phyloP scores from a whole-genome alignment of 1,140 invertebrate genomes.

The Macrobrachium nipponense region DNA sequence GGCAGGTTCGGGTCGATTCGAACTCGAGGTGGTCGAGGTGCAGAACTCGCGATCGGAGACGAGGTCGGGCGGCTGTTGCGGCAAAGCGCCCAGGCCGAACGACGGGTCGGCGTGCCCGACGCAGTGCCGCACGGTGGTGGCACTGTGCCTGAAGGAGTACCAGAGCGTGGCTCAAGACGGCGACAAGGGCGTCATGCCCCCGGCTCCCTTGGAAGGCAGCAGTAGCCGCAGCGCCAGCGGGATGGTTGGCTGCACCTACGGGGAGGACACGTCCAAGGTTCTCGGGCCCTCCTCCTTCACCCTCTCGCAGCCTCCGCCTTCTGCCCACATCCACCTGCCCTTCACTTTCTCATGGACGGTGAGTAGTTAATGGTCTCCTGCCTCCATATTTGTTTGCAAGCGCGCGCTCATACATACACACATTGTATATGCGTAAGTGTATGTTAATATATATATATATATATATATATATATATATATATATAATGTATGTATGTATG shows the following conservation, averaged over 20 bases:
- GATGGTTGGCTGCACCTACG: slow-evolving; percentile 88
- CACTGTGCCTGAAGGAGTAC: slow-evolving; percentile 91
- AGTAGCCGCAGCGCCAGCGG: slow-evolving; percentile 68
- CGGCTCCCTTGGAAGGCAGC: neutral
- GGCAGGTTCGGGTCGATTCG: slow-evolving; percentile 86
- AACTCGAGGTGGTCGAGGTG: slow-evolving; percentile 90
- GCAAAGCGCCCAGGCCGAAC: slow-evolving; percentile 66
- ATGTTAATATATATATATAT: too few relatives aligned
- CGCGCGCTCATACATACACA: neutral
- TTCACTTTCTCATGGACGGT: slow-evolving; percentile 93
- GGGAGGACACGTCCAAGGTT: slow-evolving; percentile 85
- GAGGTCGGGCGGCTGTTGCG: slow-evolving; percentile 84
- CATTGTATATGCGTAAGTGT: neutral
- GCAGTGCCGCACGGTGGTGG: slow-evolving; percentile 85
- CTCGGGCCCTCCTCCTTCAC: slow-evolving; percentile 90
- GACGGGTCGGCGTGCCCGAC: slow-evolving; percentile 71
- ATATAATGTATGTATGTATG: neutral
- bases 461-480: slow-evolving; percentile 1
- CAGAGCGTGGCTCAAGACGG: slow-evolving; percentile 79
- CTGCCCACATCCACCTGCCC: slow-evolving; percentile 80
- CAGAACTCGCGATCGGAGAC: slow-evolving; percentile 86
- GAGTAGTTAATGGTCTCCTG: slow-evolving; percentile 69
- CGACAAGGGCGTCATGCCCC: neutral
- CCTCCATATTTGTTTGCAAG: neutral
- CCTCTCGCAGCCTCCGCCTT: slow-evolving; percentile 76